A percentile compares a stretch with the other conserved stretches of the same genome.
These are phyloP conservation scores for Heteromurus nitidus DNA, from an alignment of 2,888 invertebrate species.

Conservation along the genomic window DNA sequence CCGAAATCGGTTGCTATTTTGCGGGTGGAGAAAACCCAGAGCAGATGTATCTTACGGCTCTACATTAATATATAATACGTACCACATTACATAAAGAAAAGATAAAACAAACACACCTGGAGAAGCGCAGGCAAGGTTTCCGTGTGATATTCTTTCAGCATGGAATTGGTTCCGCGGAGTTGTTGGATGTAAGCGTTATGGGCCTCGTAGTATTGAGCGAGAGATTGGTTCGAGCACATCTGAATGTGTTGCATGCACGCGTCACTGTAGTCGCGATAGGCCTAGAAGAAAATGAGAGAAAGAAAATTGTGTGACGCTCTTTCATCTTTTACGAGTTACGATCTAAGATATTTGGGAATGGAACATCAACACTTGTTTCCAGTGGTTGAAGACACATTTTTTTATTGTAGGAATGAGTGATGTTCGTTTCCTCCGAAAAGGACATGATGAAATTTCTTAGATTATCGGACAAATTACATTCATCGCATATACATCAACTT, in stretches of 20 bases:
- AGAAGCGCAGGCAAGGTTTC: constrained; percentile 90
- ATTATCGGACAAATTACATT: not conserved
- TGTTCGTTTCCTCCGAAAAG: too few species aligned
- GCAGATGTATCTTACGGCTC: not conserved
- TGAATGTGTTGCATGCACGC: constrained; percentile 88
- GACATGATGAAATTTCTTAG: too few species aligned
- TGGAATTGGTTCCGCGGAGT: constrained; percentile 92
- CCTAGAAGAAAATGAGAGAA: constrained; percentile 79
- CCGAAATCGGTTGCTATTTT: not conserved
- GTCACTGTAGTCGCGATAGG: constrained; percentile 90
- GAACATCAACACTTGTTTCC: too few species aligned
- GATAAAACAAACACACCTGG: constrained; percentile 79
- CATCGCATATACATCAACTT: constrained; percentile 74
- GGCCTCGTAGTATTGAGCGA: constrained; percentile 87
- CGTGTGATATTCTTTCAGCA: constrained; percentile 91
- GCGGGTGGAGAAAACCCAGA: not conserved
- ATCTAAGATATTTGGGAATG: too few species aligned
- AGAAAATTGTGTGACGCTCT: not conserved
- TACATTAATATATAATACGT: not conserved
- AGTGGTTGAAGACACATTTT: too few species aligned
- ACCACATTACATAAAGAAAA: not conserved
- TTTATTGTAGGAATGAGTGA: too few species aligned
- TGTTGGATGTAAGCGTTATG: constrained; percentile 94
- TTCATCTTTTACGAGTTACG: too few species aligned
- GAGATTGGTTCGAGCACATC: constrained; percentile 79